Conservation (phyloP, 2,888 invertebrate species). For the Cyrtodaria siliqua region DNA sequence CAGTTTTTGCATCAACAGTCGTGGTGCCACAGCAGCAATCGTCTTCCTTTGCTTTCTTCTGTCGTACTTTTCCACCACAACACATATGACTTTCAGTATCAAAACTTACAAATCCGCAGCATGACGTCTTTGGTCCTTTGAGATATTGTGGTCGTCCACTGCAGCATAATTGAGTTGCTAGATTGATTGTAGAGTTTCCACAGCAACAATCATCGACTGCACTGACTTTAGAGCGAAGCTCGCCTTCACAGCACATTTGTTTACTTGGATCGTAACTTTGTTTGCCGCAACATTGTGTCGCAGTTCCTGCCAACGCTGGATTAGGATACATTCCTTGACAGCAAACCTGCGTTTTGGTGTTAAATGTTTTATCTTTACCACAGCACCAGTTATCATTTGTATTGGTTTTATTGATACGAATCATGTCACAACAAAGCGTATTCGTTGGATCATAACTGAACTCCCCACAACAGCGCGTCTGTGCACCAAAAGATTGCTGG, state of each 20-base stretch:
- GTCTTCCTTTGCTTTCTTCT: slow-evolving; percentile 46
- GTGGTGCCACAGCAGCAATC: slow-evolving; percentile 58
- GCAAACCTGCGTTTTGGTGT: slow-evolving; percentile 44
- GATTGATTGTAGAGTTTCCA: slow-evolving; percentile 47
- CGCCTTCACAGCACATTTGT: slow-evolving; percentile 40
- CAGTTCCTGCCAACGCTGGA: slow-evolving; percentile 32
- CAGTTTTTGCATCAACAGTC: slow-evolving; percentile 44
- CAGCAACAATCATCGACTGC: slow-evolving; percentile 43
- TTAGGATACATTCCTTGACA: slow-evolving; percentile 53
- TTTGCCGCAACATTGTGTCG: slow-evolving; percentile 51
- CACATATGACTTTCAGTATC: slow-evolving; percentile 35
- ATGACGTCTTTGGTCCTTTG: slow-evolving; percentile 40
- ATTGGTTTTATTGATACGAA: slow-evolving; percentile 27
- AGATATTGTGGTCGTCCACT: slow-evolving; percentile 27
- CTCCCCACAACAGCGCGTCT: slow-evolving; percentile 46
- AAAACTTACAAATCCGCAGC: slow-evolving; percentile 50
- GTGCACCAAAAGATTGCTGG: slow-evolving; percentile 36
- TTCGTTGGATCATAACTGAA: slow-evolving; percentile 30
- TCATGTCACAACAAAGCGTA: slow-evolving; percentile 45
- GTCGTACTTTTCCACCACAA: slow-evolving; percentile 42
- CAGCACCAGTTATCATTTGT: slow-evolving; percentile 56
- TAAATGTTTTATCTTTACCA: slow-evolving; percentile 42
- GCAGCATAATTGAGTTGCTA: slow-evolving; percentile 44
- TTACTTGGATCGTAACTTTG: slow-evolving; percentile 36
- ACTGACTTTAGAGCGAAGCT: slow-evolving; percentile 31